Evolutionary conservation across 2,797 vertebrate genomes (phyloP).

Genomic region (Artibeus lituratus): DNA sequence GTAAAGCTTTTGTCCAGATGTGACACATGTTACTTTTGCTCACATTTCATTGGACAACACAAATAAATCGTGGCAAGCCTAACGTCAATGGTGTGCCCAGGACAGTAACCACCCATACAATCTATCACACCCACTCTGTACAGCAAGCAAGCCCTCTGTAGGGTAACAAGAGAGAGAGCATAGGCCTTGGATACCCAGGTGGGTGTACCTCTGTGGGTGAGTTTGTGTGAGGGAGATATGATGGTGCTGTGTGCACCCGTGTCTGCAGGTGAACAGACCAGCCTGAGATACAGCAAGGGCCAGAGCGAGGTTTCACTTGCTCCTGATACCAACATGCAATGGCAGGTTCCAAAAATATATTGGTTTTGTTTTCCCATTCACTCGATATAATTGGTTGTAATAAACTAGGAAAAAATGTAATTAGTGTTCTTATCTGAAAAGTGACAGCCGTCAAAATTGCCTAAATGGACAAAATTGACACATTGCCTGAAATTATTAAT

Average conservation of each 20-base stretch:
- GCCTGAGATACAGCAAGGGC: not conserved
- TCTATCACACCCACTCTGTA: not conserved
- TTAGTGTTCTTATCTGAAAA: not conserved
- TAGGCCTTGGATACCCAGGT: not conserved
- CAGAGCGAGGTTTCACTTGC: not conserved
- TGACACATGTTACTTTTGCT: not conserved
- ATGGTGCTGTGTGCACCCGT: rapidly evolving
- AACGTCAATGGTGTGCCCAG: not conserved
- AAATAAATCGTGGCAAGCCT: not conserved
- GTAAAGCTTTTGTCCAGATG: not conserved
- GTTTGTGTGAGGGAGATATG: not conserved
- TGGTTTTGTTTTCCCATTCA: not conserved
- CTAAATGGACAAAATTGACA: not conserved
- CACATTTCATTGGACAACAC: not conserved
- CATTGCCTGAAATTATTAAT: not conserved
- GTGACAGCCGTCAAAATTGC: not conserved
- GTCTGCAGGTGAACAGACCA: not conserved
- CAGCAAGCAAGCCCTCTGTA: not conserved
- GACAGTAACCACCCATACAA: not conserved
- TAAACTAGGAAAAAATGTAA: not conserved
- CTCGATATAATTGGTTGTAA: not conserved
- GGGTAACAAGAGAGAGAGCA: not conserved
- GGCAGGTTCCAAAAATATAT: not conserved
- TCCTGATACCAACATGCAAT: not conserved
- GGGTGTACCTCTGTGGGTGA: not conserved